Evolutionary conservation across 2,888 invertebrate genomes (phyloP).

Genomic region (Ennomos erosarius): DNA sequence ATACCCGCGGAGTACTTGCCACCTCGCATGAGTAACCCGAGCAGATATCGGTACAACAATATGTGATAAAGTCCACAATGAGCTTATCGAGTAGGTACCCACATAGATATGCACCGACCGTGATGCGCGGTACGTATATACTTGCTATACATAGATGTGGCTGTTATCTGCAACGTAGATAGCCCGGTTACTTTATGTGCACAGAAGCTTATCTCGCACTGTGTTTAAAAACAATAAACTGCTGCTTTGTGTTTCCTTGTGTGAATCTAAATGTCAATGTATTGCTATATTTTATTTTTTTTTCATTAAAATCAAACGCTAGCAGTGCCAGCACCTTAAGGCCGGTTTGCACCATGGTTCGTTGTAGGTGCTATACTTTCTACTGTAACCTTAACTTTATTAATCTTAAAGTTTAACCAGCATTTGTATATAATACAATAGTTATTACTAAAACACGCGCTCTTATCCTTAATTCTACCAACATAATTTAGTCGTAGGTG

Average conservation of each 20-base stretch:
- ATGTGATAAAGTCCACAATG: slow-evolving; percentile 23
- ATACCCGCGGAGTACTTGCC: slow-evolving; percentile 12
- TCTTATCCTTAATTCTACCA: no score
- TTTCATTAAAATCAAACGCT: no score
- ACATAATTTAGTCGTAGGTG: no score
- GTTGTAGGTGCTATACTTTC: no score
- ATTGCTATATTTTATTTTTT: no score
- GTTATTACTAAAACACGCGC: no score
- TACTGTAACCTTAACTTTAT: no score
- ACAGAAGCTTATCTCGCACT: slow-evolving; percentile 10
- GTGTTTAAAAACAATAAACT: slow-evolving; percentile 18
- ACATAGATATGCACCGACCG: slow-evolving; percentile 24
- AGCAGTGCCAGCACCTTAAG: no score
- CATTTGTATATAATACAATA: no score
- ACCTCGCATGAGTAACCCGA: slow-evolving; percentile 11
- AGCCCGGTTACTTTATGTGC: slow-evolving; percentile 8
- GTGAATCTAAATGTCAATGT: background rate
- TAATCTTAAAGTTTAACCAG: no score
- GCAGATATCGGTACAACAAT: slow-evolving; percentile 1
- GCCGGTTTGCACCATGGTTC: no score
- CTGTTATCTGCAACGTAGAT: slow-evolving; percentile 14
- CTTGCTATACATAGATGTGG: slow-evolving; percentile 8
- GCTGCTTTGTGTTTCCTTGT: slow-evolving; percentile 7
- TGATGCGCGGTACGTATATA: background rate
- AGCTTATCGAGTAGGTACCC: slow-evolving; percentile 33